Evolutionary conservation across 2,888 invertebrate species (phyloP), one percentile per base, ranked within the genome.

Genomic region (Macaria notata): DNA sequence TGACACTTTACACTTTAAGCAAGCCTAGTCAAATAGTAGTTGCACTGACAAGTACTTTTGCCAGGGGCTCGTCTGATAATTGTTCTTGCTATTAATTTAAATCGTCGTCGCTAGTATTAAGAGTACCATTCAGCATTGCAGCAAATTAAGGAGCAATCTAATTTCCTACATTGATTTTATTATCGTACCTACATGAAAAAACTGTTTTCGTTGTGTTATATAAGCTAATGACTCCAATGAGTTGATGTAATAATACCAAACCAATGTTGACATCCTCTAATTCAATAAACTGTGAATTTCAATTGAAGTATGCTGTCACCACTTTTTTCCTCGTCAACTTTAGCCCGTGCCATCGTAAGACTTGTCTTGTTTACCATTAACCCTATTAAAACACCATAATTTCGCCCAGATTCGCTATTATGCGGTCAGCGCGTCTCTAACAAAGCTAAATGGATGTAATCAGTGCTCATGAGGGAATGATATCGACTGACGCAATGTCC

Each of bases 401-500:
- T 74, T 72, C 66, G 74, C 71, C 68, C 64, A 82, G 81, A 84
- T 88, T 87, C 79, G 78, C 83, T 78, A 80, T 84, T 79, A 78
- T 75, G 74, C 75, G 83, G 80, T 78, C 81, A 81, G 70, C 73
- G 66, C 70, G 71, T 78, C 78, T 73, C 76, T 73, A 78, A 78
- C 78, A 72, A 77, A 76, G 71, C 78, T 84, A 84, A 88, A 86
- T 86, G 83, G 87, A 72, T 73, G 73, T 82, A 87, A 88, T 88
- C 86, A 85, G 79, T 78, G 73, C 77, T 81, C 81, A 78, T 80
- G 79, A 84, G 76, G 57, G 46, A 46, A 54, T 78, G 69, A 81
- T 81, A 78, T 81, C 80, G 75, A 78, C 84, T 90, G 89, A 89
- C 88, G 89, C 86, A 88, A 88, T 78, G 71, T 65, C 70, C 86